phyloP scores from a whole-genome alignment of 2,797 vertebrate species.

The Argya squamiceps region DNA sequence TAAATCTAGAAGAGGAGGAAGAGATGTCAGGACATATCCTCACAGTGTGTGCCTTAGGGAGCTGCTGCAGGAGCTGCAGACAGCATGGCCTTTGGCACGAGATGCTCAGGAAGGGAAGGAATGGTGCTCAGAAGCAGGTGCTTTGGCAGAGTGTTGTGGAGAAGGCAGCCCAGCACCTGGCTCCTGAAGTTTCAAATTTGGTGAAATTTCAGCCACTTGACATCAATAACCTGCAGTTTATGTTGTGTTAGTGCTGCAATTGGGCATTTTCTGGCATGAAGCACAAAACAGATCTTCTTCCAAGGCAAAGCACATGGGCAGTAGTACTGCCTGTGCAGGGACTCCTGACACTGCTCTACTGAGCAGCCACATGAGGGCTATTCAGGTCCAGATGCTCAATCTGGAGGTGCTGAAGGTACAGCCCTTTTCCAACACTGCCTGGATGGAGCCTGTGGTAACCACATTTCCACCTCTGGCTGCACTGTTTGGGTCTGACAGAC shows the following conservation, averaged over 20 bases:
- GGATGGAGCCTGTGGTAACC: neutral
- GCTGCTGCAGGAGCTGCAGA: neutral
- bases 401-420: neutral
- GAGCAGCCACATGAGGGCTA: rapidly evolving
- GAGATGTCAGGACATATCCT: neutral
- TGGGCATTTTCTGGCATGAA: neutral
- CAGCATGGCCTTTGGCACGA: neutral
- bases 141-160: neutral
- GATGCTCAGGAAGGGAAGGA: neutral
- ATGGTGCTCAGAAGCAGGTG: neutral
- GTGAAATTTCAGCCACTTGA: neutral
- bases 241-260: neutral
- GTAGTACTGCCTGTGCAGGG: neutral
- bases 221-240: neutral
- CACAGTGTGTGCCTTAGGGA: neutral
- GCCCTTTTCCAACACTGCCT: neutral
- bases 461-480: neutral
- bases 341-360: too few relatives aligned
- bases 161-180: neutral
- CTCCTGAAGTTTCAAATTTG: neutral
- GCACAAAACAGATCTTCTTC: neutral
- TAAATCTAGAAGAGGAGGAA: neutral
- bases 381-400: neutral
- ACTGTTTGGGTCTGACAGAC: rapidly evolving
- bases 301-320: neutral